Conservation (phyloP, 1,140 invertebrate species). For the Acromyrmex charruanus region DNA sequence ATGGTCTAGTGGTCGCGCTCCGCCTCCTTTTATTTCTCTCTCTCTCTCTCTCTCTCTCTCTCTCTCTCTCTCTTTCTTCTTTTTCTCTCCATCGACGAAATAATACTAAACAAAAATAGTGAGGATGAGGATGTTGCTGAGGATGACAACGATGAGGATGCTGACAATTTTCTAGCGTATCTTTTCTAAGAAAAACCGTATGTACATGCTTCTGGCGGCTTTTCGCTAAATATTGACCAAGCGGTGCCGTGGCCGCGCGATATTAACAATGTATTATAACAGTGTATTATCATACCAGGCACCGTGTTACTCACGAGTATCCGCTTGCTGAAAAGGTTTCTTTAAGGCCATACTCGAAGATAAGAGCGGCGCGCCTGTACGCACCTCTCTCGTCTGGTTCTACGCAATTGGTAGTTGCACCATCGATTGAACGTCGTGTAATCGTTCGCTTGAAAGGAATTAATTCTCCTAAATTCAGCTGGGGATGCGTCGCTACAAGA, state of each 20-base stretch:
- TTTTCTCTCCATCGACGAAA: not conserved
- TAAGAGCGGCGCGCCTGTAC: constrained; percentile 43
- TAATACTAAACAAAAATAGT: constrained; percentile 51
- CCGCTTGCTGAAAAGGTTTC: not conserved
- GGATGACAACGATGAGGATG: constrained; percentile 28
- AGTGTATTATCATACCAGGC: constrained; percentile 8
- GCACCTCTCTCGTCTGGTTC: constrained; percentile 28
- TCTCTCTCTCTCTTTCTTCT: not conserved
- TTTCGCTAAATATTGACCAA: constrained; percentile 59
- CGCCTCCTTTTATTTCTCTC: not conserved
- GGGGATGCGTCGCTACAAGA: constrained; percentile 28
- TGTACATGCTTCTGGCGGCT: constrained; percentile 41
- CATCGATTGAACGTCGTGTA: not conserved
- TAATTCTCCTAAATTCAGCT: constrained; percentile 40
- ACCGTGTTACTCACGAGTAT: constrained; percentile 48
- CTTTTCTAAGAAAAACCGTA: constrained; percentile 56
- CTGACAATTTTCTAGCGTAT: constrained; percentile 40
- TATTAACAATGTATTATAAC: constrained; percentile 44
- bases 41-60: no score
- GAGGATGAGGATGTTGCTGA: constrained; percentile 29
- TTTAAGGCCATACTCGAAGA: constrained; percentile 74
- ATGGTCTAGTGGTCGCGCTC: constrained; percentile 16
- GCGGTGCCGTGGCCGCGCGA: constrained; percentile 29
- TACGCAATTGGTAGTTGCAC: not conserved
- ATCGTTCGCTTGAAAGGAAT: constrained; percentile 11